These are phyloP conservation scores for Poecilia picta DNA, from an alignment of 2,797 vertebrate genomes.

Conservation along the genomic window DNA sequence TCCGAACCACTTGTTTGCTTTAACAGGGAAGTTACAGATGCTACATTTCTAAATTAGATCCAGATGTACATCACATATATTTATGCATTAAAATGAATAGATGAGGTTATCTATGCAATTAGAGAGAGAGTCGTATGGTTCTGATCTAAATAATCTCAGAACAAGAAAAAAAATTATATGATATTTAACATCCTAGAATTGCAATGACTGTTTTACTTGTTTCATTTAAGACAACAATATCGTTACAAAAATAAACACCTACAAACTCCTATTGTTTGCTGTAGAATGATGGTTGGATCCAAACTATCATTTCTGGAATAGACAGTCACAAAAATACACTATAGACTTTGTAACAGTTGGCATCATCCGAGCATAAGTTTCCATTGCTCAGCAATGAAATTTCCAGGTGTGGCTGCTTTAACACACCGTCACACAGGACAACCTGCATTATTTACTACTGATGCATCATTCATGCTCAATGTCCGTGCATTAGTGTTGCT, in stretches of 20 bases:
- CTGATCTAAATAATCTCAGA: neutral
- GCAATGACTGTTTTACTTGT: neutral
- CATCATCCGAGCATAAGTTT: slow-evolving; percentile 38
- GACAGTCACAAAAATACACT: slow-evolving; percentile 12
- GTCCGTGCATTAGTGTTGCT: slow-evolving; percentile 19
- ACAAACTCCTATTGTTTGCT: neutral
- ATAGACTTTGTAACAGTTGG: slow-evolving; percentile 34
- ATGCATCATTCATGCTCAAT: slow-evolving; percentile 68
- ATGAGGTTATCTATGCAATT: neutral
- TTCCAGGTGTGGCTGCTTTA: slow-evolving; percentile 57
- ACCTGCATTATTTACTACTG: slow-evolving; percentile 69
- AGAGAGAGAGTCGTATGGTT: neutral
- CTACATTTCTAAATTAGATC: neutral
- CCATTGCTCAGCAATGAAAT: slow-evolving; percentile 51
- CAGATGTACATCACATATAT: neutral
- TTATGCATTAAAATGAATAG: neutral
- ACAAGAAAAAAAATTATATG: neutral
- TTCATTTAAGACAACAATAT: neutral
- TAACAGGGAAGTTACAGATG: neutral
- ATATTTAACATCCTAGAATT: neutral
- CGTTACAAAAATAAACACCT: neutral
- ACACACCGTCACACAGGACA: slow-evolving; percentile 48
- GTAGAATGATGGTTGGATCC: slow-evolving; percentile 21
- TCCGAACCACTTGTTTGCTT: neutral
- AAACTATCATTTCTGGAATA: slow-evolving; percentile 16